Evolutionary conservation across 2,113 vertebrate species (phyloP), one percentile per base, ranked within the genome.

Genomic region (Pandion haliaetus): DNA sequence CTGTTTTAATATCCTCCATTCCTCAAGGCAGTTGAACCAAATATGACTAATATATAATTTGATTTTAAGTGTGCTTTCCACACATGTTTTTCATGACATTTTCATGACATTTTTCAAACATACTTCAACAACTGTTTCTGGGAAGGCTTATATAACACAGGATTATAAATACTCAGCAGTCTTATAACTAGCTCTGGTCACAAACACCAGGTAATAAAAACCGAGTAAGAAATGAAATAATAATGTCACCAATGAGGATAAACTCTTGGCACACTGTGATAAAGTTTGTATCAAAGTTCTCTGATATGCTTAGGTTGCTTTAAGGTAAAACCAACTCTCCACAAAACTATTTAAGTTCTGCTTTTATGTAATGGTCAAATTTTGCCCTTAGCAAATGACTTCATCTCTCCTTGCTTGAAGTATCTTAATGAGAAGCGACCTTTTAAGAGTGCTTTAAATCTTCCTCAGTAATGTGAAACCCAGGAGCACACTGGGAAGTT

Each of bases 151-250:
- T 28, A 15, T 19, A 66, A n/a, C 14, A 1, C 0, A 5, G 28
- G 18, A 16, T n/a, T 23, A 13, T 3, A 38, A 47, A 14, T 3
- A 24, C 36, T 7, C 44, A 58, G 66, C 54, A 73, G 8, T 18
- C 58, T 57, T 72, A 49, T 34, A 10, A 3, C 31, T 1, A 15
- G 23, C 26, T 26, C 58, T 52, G n/a, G 29, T 55, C 47, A 74
- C 10, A 73, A 78, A 26, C 18, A 44, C 6, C 36, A 26, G 36
- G 34, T 14, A 69, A 61, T 83, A 88, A 82, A 86, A 77, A 12
- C 1, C 0, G 7, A 86, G 21, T 8, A 18, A 54, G 36, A 17
- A 25, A n/a, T 6, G 10, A 5, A 44, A 8, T 4, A 50, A 6
- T 3, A 58, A 67, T 0, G 5, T 6, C 47, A 42, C n/a, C 23